Conservation (phyloP, 2,113 vertebrate species). For the Ophiodon elongatus region DNA sequence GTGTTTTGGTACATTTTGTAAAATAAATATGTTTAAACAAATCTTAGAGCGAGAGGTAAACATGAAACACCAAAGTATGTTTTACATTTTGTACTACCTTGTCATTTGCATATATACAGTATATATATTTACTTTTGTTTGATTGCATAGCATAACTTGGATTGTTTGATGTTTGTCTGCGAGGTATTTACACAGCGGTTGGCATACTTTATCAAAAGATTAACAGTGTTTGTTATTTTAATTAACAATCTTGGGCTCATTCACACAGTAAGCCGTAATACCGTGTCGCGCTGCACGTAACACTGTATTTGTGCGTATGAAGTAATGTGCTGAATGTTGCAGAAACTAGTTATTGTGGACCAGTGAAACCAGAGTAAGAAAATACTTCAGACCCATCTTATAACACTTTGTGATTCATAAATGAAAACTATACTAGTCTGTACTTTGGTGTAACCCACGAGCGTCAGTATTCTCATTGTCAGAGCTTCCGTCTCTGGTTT, state of each 20-base stretch:
- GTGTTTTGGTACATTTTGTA: too few species aligned
- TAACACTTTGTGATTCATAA: too few species aligned
- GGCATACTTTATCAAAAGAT: conserved; percentile 17
- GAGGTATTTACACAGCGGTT: neutral
- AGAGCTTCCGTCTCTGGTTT: neutral
- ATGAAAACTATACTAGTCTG: too few species aligned
- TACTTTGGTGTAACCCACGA: neutral
- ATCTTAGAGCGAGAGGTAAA: too few species aligned
- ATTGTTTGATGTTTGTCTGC: conserved; percentile 11
- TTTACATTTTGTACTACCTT: too few species aligned
- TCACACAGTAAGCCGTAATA: neutral
- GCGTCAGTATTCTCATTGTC: neutral
- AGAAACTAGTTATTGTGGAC: neutral
- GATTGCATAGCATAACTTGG: neutral
- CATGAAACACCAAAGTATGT: too few species aligned
- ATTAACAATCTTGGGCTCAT: conserved; percentile 17
- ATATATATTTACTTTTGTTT: too few species aligned
- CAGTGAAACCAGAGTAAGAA: too few species aligned
- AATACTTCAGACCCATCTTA: neutral
- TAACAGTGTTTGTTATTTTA: conserved; percentile 36
- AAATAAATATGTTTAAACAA: too few species aligned
- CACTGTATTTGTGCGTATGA: neutral
- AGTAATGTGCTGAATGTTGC: conserved; percentile 7
- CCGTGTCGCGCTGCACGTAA: neutral
- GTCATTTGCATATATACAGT: too few species aligned